Conservation (phyloP, 2,113 vertebrate species). For the human region GRCh38 chr14:102971001-102971500, state of each 20-base stretch:
- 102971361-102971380: background rate
- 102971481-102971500: too few relatives aligned
- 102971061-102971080: too few relatives aligned
- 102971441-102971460: fast-evolving
- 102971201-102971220: background rate
- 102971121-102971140: background rate
- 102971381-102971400: background rate
- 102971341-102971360: fast-evolving
- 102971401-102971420: fast-evolving
- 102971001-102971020: fast-evolving
- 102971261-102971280: background rate
- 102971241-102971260: background rate
- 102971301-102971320: fast-evolving
- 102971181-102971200: too few relatives aligned
- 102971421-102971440: fast-evolving
- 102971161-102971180: background rate
- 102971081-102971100: background rate
- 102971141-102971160: fast-evolving
- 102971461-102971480: fast-evolving
- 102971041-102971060: background rate
- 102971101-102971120: background rate
- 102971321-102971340: background rate
- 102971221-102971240: background rate
- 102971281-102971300: background rate
- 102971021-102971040: background rate